Evolutionary conservation across 1,140 invertebrate species (phyloP).

Genomic region (Procambarus clarkii): DNA sequence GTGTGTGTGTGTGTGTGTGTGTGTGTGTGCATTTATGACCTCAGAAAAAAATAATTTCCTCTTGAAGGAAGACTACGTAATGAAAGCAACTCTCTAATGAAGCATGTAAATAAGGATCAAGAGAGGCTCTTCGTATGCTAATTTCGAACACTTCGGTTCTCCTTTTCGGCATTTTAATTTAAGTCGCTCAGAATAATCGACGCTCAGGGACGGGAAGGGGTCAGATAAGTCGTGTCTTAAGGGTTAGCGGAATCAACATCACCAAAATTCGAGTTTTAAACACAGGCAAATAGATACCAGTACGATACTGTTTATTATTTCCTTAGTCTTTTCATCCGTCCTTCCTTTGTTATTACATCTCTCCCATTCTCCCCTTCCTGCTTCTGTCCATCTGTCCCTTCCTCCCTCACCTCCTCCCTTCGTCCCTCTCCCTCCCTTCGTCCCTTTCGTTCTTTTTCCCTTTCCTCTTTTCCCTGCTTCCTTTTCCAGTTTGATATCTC

Average conservation of each 20-base stretch:
- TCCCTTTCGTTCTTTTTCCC: no score
- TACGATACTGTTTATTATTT: no score
- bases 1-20: no score
- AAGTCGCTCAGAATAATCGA: neutral
- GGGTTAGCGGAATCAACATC: neutral
- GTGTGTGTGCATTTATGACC: neutral
- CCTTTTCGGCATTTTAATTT: constrained; percentile 6
- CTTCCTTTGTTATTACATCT: no score
- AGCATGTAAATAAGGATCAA: neutral
- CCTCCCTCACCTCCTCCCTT: no score
- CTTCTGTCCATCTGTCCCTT: no score
- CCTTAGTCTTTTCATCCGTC: no score
- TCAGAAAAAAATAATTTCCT: neutral
- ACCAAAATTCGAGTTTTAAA: neutral
- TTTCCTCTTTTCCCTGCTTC: no score
- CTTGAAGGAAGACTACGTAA: neutral
- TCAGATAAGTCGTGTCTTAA: neutral
- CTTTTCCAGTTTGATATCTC: no score
- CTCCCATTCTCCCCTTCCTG: no score
- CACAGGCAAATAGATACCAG: no score
- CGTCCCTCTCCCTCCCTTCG: no score
- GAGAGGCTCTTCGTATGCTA: neutral
- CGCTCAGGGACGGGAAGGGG: neutral
- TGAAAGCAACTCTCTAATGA: neutral
- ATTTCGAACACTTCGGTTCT: neutral